Evolutionary conservation across 2,888 invertebrate species (phyloP), one percentile per base, ranked within the genome.

Genomic region (Minunthozetes semirufus): DNA sequence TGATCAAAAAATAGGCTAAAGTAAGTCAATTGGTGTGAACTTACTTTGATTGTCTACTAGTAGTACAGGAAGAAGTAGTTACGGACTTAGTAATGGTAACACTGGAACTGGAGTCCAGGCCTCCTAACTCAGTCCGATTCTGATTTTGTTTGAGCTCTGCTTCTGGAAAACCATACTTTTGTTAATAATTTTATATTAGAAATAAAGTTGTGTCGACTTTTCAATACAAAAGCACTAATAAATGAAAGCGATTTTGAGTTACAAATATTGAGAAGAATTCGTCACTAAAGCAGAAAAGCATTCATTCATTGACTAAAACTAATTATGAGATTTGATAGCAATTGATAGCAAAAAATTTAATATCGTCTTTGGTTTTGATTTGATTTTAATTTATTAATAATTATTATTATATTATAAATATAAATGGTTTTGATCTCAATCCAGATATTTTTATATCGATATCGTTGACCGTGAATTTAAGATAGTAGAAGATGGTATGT

Each of bases 1-100:
- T 61, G 5, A 17, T 59, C 13, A 59, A 13, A 56, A 25, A 59
- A 25, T 6, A 27, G 15, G 59, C 27, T 29, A 6, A 33, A 29
- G 61, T 61, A 61, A 61, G 61, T 61, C 61, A 29, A 17, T 68
- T 22, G 33, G 38, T 42, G 38, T 15, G 13, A 42, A 68, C 68
- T 68, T 68, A 68, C 68, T 68, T 68, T 42, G 29, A 27, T 63
- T 68, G 68, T 68, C 42, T 68, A 68, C 68, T 68, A n/a, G 68
- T 19, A 68, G 68, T 61, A 61, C 61, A 61, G 29, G 61, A 61
- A 29, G 61, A 61, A 61, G 61, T 22, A 19, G 68, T 68, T 13
- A 68, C 68, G 42, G 68, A 68, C 68, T 68, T 68, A 42, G 68
- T 68, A 42, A 68, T 68, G 38, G 68, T 68, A 22, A 68, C 68